phyloP scores from a whole-genome alignment of 1,140 invertebrate species.

The Macrocentrus cingulum region DNA sequence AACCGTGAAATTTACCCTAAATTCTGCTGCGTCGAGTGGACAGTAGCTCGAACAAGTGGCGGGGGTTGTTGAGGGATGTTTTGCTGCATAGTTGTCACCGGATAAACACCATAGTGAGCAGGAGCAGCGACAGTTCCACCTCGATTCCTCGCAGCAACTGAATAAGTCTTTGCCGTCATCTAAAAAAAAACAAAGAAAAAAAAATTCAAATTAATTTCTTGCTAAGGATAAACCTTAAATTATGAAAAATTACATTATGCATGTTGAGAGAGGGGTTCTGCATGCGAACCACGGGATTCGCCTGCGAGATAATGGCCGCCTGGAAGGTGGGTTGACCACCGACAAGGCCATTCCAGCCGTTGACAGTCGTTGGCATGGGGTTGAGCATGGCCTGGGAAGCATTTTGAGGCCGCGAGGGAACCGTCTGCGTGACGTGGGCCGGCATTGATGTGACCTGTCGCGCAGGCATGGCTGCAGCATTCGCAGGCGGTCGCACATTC shows the following conservation, averaged over 20 bases:
- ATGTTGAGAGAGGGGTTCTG: constrained; percentile 44
- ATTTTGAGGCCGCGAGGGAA: constrained; percentile 40
- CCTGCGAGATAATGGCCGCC: constrained; percentile 43
- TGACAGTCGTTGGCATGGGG: constrained; percentile 48
- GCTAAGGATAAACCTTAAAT: neutral
- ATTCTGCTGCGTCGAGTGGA: constrained; percentile 53
- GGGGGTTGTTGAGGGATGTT: constrained; percentile 59
- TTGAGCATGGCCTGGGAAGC: constrained; percentile 49
- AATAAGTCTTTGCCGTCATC: constrained; percentile 40
- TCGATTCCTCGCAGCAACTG: constrained; percentile 45
- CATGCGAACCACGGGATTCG: constrained; percentile 50
- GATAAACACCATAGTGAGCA: constrained; percentile 55
- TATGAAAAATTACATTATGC: constrained; percentile 47
- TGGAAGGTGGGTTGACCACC: constrained; percentile 58
- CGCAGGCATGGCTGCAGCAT: constrained; percentile 39
- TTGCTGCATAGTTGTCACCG: constrained; percentile 53
- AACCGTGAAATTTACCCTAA: constrained; percentile 48
- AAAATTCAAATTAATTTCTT: neutral
- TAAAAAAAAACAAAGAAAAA: constrained; percentile 11
- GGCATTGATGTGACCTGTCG: constrained; percentile 46
- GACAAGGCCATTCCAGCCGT: constrained; percentile 58
- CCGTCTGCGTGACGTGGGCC: constrained; percentile 44
- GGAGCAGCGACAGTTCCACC: constrained; percentile 49
- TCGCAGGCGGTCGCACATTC: constrained; percentile 31
- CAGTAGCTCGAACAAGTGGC: constrained; percentile 60